phyloP scores from a whole-genome alignment of 2,113 vertebrate species.

The Hucho hucho region DNA sequence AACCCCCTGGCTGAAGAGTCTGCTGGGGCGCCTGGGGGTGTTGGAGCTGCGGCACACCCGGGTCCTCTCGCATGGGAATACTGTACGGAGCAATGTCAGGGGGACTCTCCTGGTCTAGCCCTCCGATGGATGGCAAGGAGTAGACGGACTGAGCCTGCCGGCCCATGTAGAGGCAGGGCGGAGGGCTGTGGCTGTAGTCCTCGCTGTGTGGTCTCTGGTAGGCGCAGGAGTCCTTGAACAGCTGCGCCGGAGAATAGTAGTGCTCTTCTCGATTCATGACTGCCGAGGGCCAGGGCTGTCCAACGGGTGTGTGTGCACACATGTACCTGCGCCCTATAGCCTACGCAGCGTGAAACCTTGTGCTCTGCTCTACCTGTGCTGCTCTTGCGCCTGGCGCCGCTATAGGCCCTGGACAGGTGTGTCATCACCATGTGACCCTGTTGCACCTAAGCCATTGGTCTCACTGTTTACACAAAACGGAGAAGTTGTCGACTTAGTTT shows the following conservation, averaged over 20 bases:
- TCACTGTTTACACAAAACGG: slow-evolving; percentile 66
- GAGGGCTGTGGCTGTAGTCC: slow-evolving; percentile 84
- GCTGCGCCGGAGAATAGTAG: slow-evolving; percentile 82
- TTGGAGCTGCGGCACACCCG: slow-evolving; percentile 77
- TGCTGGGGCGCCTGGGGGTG: slow-evolving; percentile 76
- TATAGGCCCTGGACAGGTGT: slow-evolving; percentile 66
- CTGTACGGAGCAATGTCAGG: slow-evolving; percentile 85
- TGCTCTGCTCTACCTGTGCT: slow-evolving; percentile 53
- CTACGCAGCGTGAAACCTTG: slow-evolving; percentile 43
- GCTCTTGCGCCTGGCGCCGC: slow-evolving; percentile 55
- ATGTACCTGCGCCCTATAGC: slow-evolving; percentile 44
- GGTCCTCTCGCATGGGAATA: slow-evolving; percentile 84
- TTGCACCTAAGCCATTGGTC: slow-evolving; percentile 65
- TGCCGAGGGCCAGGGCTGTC: slow-evolving; percentile 51
- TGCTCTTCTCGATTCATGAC: slow-evolving; percentile 93
- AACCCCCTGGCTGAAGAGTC: slow-evolving; percentile 75
- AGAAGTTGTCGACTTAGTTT: slow-evolving; percentile 49
- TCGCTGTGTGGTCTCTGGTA: slow-evolving; percentile 85
- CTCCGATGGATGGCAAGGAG: slow-evolving; percentile 71
- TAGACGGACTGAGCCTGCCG: slow-evolving; percentile 80
- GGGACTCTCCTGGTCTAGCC: slow-evolving; percentile 81
- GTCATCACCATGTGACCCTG: slow-evolving; percentile 77
- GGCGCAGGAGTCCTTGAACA: slow-evolving; percentile 91
- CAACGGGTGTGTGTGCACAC: slow-evolving; percentile 30
- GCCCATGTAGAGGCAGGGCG: slow-evolving; percentile 92